Base-by-base conservation (phyloP, 1,140 invertebrate genomes). In the Brachionus rubens region DNA sequence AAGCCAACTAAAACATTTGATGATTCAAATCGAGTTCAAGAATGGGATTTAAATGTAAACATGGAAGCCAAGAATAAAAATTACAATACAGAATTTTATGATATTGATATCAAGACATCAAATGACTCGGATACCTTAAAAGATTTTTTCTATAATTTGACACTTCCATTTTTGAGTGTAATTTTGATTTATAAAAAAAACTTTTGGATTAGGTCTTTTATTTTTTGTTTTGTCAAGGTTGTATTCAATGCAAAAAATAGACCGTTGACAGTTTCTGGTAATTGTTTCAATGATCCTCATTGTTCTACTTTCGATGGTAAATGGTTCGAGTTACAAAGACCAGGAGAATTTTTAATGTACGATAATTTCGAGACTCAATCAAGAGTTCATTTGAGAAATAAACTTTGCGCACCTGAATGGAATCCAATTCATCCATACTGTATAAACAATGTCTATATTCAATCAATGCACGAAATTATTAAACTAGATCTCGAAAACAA, bases 281-380 rank as follows among this genome's bases (percentile, higher is more conserved):
- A 26, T 16, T 59, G 54, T 7, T 59, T 16, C 9, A 59, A 59
- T 16, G 54, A 59, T 36, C 54, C 54, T n/a, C 54, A 59, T 21
- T 59, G 54, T 36, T 10, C 19, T 28, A 59, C 54, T 36, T 59
- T 59, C 19, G 54, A 59, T 59, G 28, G 28, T 19, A 65, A 28
- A 43, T 2, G 16, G 10, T 65, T 65, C 21, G 40, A 24, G 1
- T 43, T 43, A 9, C 59, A 65, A n/a, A 7, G 24, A 65, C 36
- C 59, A 4, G 59, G 59, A 12, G 59, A 65, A 43, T 65, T 24
- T 65, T 19, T 24, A 43, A 65, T 65, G 59, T 65, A 65, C 19
- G 59, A 65, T 43, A 65, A 65, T 41, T 9, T 43, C 4, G 59
- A 65, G 19, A 43, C 59, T 43, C 14, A 43, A 41, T 43, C 59